phyloP scores from a whole-genome alignment of 2,888 invertebrate genomes.

The Leptothorax acervorum region DNA sequence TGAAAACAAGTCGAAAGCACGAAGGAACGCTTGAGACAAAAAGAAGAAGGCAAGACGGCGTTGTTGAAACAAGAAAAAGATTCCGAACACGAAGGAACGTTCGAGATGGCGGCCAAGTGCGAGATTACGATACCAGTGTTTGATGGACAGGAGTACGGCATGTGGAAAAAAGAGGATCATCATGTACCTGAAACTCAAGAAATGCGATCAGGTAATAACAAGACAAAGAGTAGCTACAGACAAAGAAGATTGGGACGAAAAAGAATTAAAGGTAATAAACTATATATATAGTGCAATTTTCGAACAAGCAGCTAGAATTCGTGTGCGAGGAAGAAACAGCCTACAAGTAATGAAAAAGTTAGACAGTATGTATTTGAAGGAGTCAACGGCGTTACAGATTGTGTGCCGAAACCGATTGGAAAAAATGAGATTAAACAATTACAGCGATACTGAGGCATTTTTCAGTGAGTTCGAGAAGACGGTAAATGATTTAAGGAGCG shows the following conservation, averaged over 20 bases:
- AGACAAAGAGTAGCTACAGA: slow-evolving; percentile 35
- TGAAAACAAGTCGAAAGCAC: no score
- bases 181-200: slow-evolving; percentile 58
- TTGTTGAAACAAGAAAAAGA: no score
- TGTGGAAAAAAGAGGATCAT: slow-evolving; percentile 48
- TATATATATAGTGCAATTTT: slow-evolving; percentile 40
- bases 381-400: slow-evolving; percentile 56
- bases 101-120: background rate
- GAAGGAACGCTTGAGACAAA: no score
- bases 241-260: slow-evolving; percentile 61
- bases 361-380: slow-evolving; percentile 34
- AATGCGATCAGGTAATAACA: slow-evolving; percentile 27
- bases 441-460: background rate
- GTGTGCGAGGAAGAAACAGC: background rate
- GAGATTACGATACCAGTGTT: background rate
- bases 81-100: background rate
- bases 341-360: slow-evolving; percentile 48
- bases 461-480: slow-evolving; percentile 48
- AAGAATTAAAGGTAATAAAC: slow-evolving; percentile 68
- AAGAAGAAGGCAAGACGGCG: no score
- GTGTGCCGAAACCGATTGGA: slow-evolving; percentile 38
- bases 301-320: slow-evolving; percentile 52
- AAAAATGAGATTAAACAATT: slow-evolving; percentile 30
- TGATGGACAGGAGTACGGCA: background rate
- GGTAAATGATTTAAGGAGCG: slow-evolving; percentile 29